phyloP scores from a whole-genome alignment of 2,113 vertebrate species.

The Petaurus breviceps region DNA sequence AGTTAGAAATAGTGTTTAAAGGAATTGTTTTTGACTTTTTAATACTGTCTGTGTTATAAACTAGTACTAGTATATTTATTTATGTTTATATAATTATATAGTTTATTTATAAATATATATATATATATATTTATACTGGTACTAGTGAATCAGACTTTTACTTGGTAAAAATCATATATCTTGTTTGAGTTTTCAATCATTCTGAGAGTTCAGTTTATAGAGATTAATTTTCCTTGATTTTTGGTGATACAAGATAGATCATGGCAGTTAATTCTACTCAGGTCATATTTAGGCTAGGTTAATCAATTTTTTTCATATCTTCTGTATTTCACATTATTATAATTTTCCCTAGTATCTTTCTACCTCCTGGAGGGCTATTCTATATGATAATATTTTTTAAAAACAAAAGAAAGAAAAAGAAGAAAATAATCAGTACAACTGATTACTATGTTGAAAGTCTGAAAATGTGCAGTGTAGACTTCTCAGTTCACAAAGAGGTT shows the following conservation, averaged over 20 bases:
- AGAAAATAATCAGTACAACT: neutral
- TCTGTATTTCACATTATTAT: neutral
- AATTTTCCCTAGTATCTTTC: neutral
- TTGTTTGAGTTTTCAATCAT: neutral
- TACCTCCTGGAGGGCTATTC: neutral
- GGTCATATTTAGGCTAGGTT: conserved; percentile 6
- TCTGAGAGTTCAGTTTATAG: neutral
- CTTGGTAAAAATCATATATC: neutral
- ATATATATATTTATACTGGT: too few species aligned
- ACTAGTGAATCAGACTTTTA: neutral
- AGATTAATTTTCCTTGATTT: neutral
- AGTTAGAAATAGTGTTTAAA: neutral
- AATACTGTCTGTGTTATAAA: neutral
- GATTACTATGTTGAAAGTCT: neutral
- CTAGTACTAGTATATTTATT: too few species aligned
- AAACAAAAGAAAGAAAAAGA: neutral
- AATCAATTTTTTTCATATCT: neutral
- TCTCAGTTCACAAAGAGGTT: neutral
- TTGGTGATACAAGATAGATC: neutral
- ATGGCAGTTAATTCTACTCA: neutral
- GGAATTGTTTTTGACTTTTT: neutral
- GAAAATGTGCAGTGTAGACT: neutral
- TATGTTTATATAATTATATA: too few species aligned
- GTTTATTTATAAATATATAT: too few species aligned
- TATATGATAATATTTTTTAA: neutral